A percentile compares a stretch with the other conserved stretches of the same genome.
phyloP scores from a whole-genome alignment of 2,797 vertebrate species.

The Anguilla anguilla region DNA sequence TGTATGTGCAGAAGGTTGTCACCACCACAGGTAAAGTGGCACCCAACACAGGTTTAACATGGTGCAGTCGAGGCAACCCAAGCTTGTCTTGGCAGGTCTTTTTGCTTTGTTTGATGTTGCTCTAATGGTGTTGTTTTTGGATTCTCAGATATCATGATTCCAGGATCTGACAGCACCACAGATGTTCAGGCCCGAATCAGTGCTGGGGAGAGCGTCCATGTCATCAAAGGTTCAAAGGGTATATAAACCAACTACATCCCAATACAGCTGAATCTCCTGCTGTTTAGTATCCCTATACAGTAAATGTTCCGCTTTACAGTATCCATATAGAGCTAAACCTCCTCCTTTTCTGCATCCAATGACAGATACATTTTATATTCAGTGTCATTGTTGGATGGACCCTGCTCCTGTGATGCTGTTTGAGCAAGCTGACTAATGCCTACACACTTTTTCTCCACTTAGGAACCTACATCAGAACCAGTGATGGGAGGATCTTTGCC shows the following conservation, averaged over 20 bases:
- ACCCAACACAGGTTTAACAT: neutral
- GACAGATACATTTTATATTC: neutral
- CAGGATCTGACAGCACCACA: slow-evolving; percentile 91
- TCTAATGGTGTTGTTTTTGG: slow-evolving; percentile 12
- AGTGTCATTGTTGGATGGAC: neutral
- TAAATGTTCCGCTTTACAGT: neutral
- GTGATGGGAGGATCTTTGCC: slow-evolving; percentile 95
- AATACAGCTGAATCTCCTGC: neutral
- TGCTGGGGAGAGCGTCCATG: slow-evolving; percentile 95
- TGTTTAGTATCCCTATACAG: neutral
- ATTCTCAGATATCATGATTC: slow-evolving; percentile 92
- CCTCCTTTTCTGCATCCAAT: neutral
- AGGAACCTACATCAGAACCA: slow-evolving; percentile 97
- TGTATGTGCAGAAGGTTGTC: slow-evolving; percentile 94
- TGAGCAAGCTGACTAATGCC: neutral
- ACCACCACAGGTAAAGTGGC: slow-evolving; percentile 86
- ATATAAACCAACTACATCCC: slow-evolving; percentile 31
- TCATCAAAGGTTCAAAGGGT: slow-evolving; percentile 98
- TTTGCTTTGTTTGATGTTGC: neutral
- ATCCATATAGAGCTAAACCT: neutral
- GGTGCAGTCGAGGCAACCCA: neutral
- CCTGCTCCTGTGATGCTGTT: neutral
- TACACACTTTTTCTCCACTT: slow-evolving; percentile 25
- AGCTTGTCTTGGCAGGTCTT: neutral
- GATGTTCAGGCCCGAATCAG: slow-evolving; percentile 95